Percentiles rank a stretch among this genome's conserved stretches.
Evolutionary conservation across 1,140 invertebrate species (phyloP).

Genomic region (Tetramorium alpestre): DNA sequence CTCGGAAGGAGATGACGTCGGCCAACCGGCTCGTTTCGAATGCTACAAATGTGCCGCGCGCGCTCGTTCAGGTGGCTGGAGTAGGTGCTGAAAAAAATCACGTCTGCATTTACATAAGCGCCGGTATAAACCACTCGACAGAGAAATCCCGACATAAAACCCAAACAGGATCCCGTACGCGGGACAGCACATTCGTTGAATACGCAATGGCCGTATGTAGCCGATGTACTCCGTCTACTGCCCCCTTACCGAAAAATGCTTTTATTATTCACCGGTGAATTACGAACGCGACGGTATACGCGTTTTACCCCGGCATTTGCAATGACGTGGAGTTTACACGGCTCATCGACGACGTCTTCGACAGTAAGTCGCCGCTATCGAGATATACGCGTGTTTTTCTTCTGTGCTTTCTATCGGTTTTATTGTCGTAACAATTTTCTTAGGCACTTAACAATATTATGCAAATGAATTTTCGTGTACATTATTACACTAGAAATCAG

Average conservation of each 20-base stretch:
- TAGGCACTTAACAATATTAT: not conserved
- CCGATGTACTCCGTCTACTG: conserved; percentile 60
- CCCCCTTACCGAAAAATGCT: conserved; percentile 70
- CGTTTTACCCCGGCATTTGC: conserved; percentile 46
- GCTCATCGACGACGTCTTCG: conserved; percentile 6
- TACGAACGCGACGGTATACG: conserved; percentile 58
- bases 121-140: conserved; percentile 85
- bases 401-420: not conserved
- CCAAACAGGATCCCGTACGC: conserved; percentile 81
- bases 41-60: conserved; percentile 67
- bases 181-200: conserved; percentile 83
- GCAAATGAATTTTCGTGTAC: not conserved
- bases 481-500: not conserved
- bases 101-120: conserved; percentile 86
- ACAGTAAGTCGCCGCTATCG: not conserved
- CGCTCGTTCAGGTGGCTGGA: conserved; percentile 58
- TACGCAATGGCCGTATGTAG: conserved; percentile 80
- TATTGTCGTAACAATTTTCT: not conserved
- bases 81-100: conserved; percentile 85
- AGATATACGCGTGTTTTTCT: not conserved
- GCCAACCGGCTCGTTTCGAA: conserved; percentile 67
- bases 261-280: conserved; percentile 79
- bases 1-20: conserved; percentile 17
- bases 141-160: conserved; percentile 84
- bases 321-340: conserved; percentile 2